These are phyloP conservation scores for Australoheros facetus DNA, from an alignment of 2,797 vertebrate genomes.

Conservation along the genomic window DNA sequence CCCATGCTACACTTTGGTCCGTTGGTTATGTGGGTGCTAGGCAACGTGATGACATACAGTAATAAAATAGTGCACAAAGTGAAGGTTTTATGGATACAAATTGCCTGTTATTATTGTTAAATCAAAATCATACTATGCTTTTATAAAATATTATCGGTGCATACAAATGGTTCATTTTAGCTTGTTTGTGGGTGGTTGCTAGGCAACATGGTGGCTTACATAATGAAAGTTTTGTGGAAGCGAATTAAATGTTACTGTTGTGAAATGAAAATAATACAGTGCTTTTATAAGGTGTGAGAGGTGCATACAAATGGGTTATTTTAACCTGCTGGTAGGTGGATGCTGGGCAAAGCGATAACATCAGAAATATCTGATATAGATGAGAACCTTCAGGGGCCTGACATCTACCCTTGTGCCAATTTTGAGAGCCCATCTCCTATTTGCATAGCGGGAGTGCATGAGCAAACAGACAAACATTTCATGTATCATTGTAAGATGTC, in stretches of 20 bases:
- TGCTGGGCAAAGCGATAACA: not conserved
- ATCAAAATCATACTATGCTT: not conserved
- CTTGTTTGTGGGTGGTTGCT: not conserved
- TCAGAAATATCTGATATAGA: not conserved
- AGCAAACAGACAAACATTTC: no score
- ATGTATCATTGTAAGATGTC: not conserved
- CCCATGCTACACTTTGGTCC: not conserved
- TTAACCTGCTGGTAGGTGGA: not conserved
- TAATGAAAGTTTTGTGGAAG: no score
- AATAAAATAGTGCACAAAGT: not conserved
- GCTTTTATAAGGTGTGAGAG: not conserved
- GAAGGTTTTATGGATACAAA: not conserved
- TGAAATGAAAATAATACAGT: not conserved
- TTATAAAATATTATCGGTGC: not conserved
- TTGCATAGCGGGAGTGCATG: no score
- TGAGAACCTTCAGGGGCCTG: not conserved
- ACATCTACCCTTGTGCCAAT: not conserved
- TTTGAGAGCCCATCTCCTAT: not conserved
- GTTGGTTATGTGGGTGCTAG: not conserved
- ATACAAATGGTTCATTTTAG: not conserved
- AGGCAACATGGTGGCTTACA: not conserved
- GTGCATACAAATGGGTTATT: not conserved
- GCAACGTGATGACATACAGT: not conserved
- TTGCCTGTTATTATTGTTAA: not conserved
- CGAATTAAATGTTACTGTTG: not conserved